These are phyloP conservation scores for Ivindomyrus marchei DNA, from an alignment of 2,113 vertebrate species.

Conservation along the genomic window DNA sequence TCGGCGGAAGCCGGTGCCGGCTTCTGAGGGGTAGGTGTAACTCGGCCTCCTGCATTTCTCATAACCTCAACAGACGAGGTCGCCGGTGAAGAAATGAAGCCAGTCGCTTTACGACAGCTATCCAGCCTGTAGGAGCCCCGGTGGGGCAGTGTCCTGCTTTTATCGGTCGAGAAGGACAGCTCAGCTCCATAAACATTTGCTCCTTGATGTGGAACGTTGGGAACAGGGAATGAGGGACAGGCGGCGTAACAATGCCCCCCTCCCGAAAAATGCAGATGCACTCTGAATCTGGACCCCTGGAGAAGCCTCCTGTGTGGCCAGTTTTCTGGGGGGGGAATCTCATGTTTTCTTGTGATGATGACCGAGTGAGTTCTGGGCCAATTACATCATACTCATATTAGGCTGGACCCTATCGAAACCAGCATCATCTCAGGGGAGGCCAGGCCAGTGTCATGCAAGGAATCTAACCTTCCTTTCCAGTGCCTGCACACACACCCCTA, in stretches of 20 bases:
- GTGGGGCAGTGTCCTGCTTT: neutral
- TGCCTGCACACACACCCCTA: neutral
- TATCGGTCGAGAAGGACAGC: neutral
- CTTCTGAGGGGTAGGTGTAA: neutral
- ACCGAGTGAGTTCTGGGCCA: neutral
- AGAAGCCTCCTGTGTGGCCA: neutral
- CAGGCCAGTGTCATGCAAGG: neutral
- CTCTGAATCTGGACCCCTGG: neutral
- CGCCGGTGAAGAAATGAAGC: conserved; percentile 46
- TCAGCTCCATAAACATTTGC: neutral
- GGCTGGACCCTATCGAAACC: neutral
- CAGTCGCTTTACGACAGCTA: conserved; percentile 19
- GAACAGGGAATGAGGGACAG: neutral
- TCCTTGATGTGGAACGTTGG: neutral
- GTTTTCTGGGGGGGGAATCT: neutral
- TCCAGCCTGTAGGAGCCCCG: neutral
- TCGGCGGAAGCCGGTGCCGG: neutral
- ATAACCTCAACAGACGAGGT: neutral
- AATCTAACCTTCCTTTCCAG: neutral
- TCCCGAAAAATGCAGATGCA: neutral
- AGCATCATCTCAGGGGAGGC: neutral
- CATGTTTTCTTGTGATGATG: neutral
- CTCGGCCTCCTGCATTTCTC: neutral
- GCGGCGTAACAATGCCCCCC: neutral
- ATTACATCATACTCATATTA: neutral